Base-by-base conservation (phyloP, 2,797 vertebrate genomes). In the Urophycis tenuis region DNA sequence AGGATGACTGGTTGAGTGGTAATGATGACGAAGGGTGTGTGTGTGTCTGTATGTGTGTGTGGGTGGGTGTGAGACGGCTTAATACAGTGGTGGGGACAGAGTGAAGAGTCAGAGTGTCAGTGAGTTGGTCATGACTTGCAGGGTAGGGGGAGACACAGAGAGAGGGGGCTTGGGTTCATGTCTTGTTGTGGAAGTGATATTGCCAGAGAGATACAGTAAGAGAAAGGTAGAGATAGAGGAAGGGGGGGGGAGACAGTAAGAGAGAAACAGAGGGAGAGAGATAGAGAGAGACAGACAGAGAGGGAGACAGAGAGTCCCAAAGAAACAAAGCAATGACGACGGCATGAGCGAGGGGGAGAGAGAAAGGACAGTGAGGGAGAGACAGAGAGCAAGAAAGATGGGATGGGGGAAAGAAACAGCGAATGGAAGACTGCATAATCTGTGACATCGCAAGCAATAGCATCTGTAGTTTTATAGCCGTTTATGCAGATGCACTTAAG, bases 1-100 rank as follows among this genome's bases (percentile, higher is more conserved):
- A 81, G 84, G 73, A 82, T 81, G 85, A 77, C 71, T 73, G 22
- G 35, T 32, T 30, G 29, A 36, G 49, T 71, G 69, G 67, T 31
- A 32, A 70, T 22, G 64, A 73, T 73, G 49, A 73, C 39, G 71
- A 71, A 78, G 71, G 30, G 29, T 41, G 35, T 74, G 35, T 34
- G 39, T 25, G 17, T 17, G 31, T 73, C 22, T 75, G 74, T 15
- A n/a, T 41, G 35, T 74, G 35, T 34, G 39, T 25, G 17, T 17
- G 31, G 71, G n/a, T 75, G 74, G 7, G 30, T 70, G 53, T 60
- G 53, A n/a, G 53, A 60, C 53, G 25, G 53, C 53, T 60, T 60
- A 22, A 60, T 60, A 60, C 53, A 60, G 53, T 60, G 53, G 53
- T 60, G 1, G 17, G 53, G 53, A 60, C 53, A 60, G 22, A 60